Evolutionary conservation across 2,113 vertebrate genomes (phyloP).

Genomic region (Pyxicephalus adspersus): DNA sequence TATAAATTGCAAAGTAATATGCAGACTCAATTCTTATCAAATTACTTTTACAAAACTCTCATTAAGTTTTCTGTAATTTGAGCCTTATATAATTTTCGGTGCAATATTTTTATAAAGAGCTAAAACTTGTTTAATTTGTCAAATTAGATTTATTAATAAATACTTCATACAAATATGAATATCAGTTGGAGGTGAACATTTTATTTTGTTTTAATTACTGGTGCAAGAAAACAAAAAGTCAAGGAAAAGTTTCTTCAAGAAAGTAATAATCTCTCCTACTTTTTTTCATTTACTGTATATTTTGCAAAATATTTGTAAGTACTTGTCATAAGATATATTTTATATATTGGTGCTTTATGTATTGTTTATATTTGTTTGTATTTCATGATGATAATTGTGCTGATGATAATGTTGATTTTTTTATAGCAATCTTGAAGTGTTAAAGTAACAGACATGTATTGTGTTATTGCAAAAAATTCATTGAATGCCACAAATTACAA

Average conservation of each 20-base stretch:
- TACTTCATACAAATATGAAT: constrained; percentile 17
- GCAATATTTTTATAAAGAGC: constrained; percentile 23
- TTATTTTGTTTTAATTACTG: constrained; percentile 34
- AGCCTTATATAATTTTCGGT: constrained; percentile 31
- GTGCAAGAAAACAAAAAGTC: neutral
- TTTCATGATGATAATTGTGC: no score
- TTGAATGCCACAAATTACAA: no score
- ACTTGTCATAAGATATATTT: no score
- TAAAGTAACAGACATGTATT: no score
- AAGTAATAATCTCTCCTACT: neutral
- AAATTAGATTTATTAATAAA: constrained; percentile 42
- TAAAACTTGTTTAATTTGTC: constrained; percentile 38
- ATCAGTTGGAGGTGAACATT: constrained; percentile 14
- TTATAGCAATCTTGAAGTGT: no score
- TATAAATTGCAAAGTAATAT: constrained; percentile 44
- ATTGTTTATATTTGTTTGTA: no score
- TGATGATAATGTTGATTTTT: no score
- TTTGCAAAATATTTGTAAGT: neutral
- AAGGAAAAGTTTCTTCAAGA: constrained; percentile 3
- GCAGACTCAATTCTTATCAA: constrained; percentile 30
- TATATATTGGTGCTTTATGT: no score
- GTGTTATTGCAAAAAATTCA: no score
- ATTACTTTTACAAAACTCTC: constrained; percentile 44
- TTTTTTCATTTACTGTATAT: no score
- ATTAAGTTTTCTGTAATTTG: constrained; percentile 48